Evolutionary conservation across 1,140 invertebrate species (phyloP), one percentile per base, ranked within the genome.

Genomic region (Artemia franciscana): DNA sequence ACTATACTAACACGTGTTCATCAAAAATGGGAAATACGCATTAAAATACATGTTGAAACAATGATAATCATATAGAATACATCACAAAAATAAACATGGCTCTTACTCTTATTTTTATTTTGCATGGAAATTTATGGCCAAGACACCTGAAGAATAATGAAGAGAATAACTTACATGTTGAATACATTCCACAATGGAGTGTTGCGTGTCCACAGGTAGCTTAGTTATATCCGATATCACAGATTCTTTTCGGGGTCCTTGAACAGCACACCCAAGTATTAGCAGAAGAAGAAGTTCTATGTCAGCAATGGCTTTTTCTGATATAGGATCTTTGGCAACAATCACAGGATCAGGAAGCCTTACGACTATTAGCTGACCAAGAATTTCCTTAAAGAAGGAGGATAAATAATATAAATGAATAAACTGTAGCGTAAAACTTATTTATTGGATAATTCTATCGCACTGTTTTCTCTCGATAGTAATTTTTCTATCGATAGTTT

Each of bases 241-340:
- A 39, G 82, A 74, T 72, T 95, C 86, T 71, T 95, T 94, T 66
- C 86, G 88, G 3, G 90, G 87, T 73, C 90, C 92, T 71, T 97
- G 92, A 2, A 96, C 91, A 9, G 92, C 92, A 73, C 90, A 93
- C 23, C 91, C 91, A 60, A 97, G 78, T 21, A 97, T 73, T 60
- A 96, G 74, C n/a, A 94, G 76, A 24, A 95, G 74, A 3, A 93
- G 73, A 7, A 88, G 79, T 68, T 86, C 82, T 77, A 96, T 81
- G 68, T 94, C 88, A 56, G 83, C 79, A 58, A 91, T 75, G 26
- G 86, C 84, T 26, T 70, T 68, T 67, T 81, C 80, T 65, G 78
- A 78, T 70, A 82, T 78, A 26, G 85, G 82, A 59, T 83, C 77
- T 67, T 79, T 79, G 23, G 84, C 85, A 66, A 94, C 76, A 68